Evolutionary conservation across 1,140 invertebrate genomes (phyloP).

Genomic region (Cherax destructor): DNA sequence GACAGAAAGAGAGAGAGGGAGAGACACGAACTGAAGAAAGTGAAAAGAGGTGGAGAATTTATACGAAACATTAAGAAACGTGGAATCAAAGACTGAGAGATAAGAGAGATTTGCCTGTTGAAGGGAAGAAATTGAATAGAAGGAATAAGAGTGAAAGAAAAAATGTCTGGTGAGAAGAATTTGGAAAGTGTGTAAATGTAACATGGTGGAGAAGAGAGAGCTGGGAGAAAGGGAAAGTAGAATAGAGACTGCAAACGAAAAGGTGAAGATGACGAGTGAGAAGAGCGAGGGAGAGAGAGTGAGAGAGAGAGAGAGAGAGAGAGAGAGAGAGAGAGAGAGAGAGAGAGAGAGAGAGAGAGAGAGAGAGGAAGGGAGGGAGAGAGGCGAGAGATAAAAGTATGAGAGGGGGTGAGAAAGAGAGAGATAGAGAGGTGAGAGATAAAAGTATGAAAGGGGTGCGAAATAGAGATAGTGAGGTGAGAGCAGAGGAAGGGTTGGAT

Average conservation of each 20-base stretch:
- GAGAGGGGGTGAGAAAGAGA: neutral
- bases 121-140: no score
- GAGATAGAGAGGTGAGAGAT: neutral
- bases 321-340: neutral
- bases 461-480: neutral
- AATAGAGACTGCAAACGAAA: neutral
- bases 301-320: neutral
- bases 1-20: neutral
- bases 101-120: no score
- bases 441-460: neutral
- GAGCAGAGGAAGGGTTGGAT: neutral
- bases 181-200: neutral
- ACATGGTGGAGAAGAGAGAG: neutral
- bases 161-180: no score
- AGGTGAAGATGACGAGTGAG: neutral
- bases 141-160: no score
- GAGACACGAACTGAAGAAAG: neutral
- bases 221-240: neutral
- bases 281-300: neutral
- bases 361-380: no score
- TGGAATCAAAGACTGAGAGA: no score
- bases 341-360: neutral
- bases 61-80: no score
- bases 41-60: neutral
- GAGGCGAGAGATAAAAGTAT: neutral